These are phyloP conservation scores for Polyommatus icarus DNA, from an alignment of 2,888 invertebrate genomes.

Conservation along the genomic window DNA sequence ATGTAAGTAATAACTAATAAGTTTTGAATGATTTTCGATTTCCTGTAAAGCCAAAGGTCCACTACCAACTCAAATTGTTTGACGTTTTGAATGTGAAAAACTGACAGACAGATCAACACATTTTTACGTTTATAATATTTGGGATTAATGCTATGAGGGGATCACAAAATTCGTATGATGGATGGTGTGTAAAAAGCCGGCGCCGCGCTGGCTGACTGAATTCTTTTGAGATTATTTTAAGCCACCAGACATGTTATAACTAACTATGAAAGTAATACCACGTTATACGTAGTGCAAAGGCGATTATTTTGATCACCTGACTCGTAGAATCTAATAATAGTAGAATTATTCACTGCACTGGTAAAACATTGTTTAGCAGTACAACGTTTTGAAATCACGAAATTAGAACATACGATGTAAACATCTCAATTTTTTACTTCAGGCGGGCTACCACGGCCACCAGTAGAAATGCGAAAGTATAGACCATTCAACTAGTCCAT, in stretches of 20 bases:
- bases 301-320: conserved; percentile 4
- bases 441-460: too few relatives aligned
- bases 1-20: not conserved
- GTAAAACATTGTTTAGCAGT: not conserved
- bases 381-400: not conserved
- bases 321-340: not conserved
- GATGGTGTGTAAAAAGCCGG: not conserved
- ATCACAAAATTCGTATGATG: not conserved
- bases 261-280: not conserved
- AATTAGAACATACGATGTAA: conserved; percentile 9
- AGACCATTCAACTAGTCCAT: too few relatives aligned
- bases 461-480: too few relatives aligned
- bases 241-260: not conserved
- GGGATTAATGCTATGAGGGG: too few relatives aligned
- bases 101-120: not conserved
- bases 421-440: not conserved
- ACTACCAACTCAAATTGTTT: too few relatives aligned
- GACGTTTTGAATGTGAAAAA: too few relatives aligned
- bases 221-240: not conserved
- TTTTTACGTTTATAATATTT: too few relatives aligned
- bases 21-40: too few relatives aligned
- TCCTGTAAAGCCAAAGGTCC: too few relatives aligned
- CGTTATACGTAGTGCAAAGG: not conserved
- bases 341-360: not conserved
- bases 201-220: conserved; percentile 23